These are phyloP conservation scores for Proteles cristata DNA, from an alignment of 2,113 vertebrate species.

Conservation along the genomic window DNA sequence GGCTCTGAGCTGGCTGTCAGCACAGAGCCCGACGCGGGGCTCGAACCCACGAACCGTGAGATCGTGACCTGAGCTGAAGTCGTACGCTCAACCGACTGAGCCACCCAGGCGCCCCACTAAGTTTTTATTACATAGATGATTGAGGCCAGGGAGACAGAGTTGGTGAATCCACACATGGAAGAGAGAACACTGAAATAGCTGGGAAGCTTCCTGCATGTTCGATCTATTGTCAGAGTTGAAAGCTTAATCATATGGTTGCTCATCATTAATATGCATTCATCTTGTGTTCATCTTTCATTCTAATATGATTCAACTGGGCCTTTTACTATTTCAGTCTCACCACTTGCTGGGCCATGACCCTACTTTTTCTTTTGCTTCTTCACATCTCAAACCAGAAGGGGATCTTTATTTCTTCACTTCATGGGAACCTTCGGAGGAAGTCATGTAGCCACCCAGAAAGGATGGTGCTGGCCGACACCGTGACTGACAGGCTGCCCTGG, in stretches of 20 bases:
- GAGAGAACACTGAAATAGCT: neutral
- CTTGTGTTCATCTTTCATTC: neutral
- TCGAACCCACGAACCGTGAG: too few relatives aligned
- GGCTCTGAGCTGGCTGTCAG: too few relatives aligned
- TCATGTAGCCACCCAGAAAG: neutral
- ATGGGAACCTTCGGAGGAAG: neutral
- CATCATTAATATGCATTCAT: neutral
- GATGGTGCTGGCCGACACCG: neutral
- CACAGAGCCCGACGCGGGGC: too few relatives aligned
- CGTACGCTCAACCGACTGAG: too few relatives aligned
- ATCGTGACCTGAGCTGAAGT: too few relatives aligned
- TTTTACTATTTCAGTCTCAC: constrained; percentile 44
- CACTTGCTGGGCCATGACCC: neutral
- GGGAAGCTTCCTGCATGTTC: neutral
- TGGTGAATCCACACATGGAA: neutral
- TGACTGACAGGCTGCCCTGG: constrained; percentile 98
- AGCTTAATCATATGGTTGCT: neutral
- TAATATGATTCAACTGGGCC: neutral
- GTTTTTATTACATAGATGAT: neutral
- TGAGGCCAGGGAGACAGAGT: neutral
- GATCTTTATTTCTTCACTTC: neutral
- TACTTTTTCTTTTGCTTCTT: neutral
- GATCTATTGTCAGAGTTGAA: neutral
- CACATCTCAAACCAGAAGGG: neutral
- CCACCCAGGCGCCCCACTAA: too few relatives aligned